Evolutionary conservation across 2,797 vertebrate genomes (phyloP), one percentile per base, ranked within the genome.

Genomic region (Stomatorhinus walkeri): DNA sequence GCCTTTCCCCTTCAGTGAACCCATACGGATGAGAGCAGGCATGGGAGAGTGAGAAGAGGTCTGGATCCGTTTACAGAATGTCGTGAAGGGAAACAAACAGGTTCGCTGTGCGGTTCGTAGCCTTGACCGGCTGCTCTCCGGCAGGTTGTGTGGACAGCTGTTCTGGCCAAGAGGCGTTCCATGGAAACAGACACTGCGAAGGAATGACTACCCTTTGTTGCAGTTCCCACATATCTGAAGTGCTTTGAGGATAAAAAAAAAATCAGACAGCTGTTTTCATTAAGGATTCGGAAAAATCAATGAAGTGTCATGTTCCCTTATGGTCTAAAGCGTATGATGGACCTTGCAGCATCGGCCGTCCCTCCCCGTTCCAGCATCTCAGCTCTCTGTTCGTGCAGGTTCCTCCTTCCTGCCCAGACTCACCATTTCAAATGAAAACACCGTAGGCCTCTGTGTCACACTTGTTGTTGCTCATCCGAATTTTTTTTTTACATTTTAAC

Each of bases 211-310:
- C 81, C 46, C 43, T 85, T 85, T 85, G 46, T 85, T 85, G 48
- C 81, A 14, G 46, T 85, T 85, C 81, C 81, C 81, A 85, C 81
- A 85, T 51, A 85, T 85, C 81, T 85, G 81, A 24, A 51, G 81
- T 85, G 81, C 81, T 14, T 85, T 24, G 46, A 24, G 48, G 85
- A 49, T 49, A 86, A 59, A 36, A 86, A 16, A 56, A 56, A 86
- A 86, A 85, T 52, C 83, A 85, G 85, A 2, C 85, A 86, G 85
- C 85, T 86, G 85, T 86, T 86, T 86, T 54, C 28, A 56, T 56
- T 86, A 49, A 86, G 85, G 85, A 86, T 86, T 40, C 54, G 85
- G 85, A 86, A 86, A 86, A 86, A 86, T 16, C 85, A 86, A 51
- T 56, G 85, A 86, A 28, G 43, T 86, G 85, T 86, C 85, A 86